These are phyloP conservation scores for Brachirus orientalis DNA, from an alignment of 2,113 vertebrate species.

Conservation along the genomic window DNA sequence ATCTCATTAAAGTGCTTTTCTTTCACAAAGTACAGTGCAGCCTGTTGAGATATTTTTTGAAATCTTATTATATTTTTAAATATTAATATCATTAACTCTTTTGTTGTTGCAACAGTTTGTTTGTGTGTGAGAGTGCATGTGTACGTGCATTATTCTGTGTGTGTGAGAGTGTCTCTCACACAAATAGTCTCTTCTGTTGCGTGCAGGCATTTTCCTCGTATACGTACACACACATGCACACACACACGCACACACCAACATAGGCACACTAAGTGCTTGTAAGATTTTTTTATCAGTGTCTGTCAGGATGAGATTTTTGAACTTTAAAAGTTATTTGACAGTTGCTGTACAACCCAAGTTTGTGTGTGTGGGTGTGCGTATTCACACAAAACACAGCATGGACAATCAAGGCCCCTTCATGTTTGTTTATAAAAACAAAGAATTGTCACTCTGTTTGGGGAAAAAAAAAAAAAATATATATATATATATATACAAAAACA, in stretches of 20 bases:
- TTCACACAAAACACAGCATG: slow-evolving; percentile 37
- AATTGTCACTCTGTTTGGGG: slow-evolving; percentile 39
- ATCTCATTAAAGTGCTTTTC: slow-evolving; percentile 13
- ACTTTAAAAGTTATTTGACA: slow-evolving; percentile 51
- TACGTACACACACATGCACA: slow-evolving; percentile 7
- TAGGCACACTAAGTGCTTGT: slow-evolving; percentile 28
- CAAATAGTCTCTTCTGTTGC: slow-evolving; percentile 59
- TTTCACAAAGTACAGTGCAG: no score
- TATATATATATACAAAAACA: no score
- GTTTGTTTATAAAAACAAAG: slow-evolving; percentile 66
- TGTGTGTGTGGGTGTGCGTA: slow-evolving; percentile 7
- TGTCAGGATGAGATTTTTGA: slow-evolving; percentile 44
- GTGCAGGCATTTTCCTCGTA: slow-evolving; percentile 46
- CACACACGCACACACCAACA: slow-evolving; percentile 3
- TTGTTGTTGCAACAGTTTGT: no score
- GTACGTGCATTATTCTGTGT: neutral
- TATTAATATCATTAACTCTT: neutral
- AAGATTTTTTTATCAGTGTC: slow-evolving; percentile 46
- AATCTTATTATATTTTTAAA: slow-evolving; percentile 16
- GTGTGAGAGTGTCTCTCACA: slow-evolving; percentile 14
- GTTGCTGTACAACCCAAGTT: neutral
- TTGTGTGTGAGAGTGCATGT: neutral
- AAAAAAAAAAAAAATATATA: slow-evolving; percentile 12
- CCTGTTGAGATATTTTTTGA: slow-evolving; percentile 45
- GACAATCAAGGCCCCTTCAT: slow-evolving; percentile 51